Evolutionary conservation across 1,140 invertebrate species (phyloP).

Genomic region (Drosophila teissieri): DNA sequence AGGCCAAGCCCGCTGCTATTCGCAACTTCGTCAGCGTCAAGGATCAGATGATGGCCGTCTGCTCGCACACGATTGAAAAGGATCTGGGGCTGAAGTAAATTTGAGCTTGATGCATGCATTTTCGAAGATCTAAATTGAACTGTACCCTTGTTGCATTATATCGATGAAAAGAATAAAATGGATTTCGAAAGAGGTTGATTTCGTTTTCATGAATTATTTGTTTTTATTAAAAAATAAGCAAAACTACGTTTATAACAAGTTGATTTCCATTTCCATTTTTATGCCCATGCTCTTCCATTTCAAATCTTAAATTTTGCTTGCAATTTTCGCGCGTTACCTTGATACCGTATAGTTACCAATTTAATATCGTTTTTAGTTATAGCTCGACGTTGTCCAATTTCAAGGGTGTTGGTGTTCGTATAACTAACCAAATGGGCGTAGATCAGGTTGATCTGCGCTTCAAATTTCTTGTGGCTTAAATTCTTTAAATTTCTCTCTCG

Average conservation of each 20-base stretch:
- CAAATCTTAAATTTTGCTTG: slow-evolving; percentile 62
- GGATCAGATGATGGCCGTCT: slow-evolving; percentile 93
- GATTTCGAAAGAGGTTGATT: background rate
- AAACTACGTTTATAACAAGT: slow-evolving; percentile 85
- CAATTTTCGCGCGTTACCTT: slow-evolving; percentile 47
- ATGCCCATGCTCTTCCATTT: slow-evolving; percentile 57
- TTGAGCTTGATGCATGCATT: slow-evolving; percentile 40
- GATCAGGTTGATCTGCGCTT: slow-evolving; percentile 57
- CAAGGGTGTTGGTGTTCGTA: slow-evolving; percentile 59
- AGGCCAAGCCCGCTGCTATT: slow-evolving; percentile 88
- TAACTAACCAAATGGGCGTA: slow-evolving; percentile 71
- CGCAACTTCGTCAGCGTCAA: slow-evolving; percentile 90
- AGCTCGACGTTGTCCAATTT: slow-evolving; percentile 60
- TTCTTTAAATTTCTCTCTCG: slow-evolving; percentile 73
- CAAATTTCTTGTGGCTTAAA: slow-evolving; percentile 61
- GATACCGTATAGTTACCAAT: slow-evolving; percentile 41
- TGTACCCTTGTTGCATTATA: slow-evolving; percentile 15
- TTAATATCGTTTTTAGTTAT: slow-evolving; percentile 37
- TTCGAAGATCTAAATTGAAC: slow-evolving; percentile 15
- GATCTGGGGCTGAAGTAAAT: slow-evolving; percentile 87
- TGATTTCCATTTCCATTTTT: slow-evolving; percentile 77
- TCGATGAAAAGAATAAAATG: too few relatives aligned
- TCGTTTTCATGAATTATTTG: slow-evolving; percentile 72
- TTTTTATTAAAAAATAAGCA: slow-evolving; percentile 85
- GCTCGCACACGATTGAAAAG: slow-evolving; percentile 89